These are phyloP conservation scores for Panopea generosa DNA, from an alignment of 2,888 invertebrate genomes.

Conservation along the genomic window DNA sequence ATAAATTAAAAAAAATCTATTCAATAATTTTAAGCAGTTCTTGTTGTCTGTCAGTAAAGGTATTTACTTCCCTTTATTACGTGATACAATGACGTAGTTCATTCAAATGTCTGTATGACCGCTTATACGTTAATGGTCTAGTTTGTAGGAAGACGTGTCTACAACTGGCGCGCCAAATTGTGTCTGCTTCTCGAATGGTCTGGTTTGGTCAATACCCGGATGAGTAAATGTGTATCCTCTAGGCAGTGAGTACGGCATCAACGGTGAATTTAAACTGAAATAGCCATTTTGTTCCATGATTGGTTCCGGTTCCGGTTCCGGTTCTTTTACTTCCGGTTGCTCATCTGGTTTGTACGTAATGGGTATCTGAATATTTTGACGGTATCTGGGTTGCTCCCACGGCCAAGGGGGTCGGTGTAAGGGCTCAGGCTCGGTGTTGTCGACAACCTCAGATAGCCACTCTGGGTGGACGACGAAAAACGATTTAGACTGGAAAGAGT, in stretches of 20 bases:
- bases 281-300: conserved; percentile 19
- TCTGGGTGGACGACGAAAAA: conserved; percentile 77
- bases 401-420: conserved; percentile 76
- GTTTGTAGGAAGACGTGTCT: conserved; percentile 47
- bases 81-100: no score
- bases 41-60: no score
- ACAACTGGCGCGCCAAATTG: conserved; percentile 54
- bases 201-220: conserved; percentile 52
- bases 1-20: no score
- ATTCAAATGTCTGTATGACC: no score
- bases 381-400: conserved; percentile 78
- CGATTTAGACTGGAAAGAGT: conserved; percentile 72
- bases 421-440: conserved; percentile 69
- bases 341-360: conserved; percentile 53
- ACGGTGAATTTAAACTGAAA: conserved; percentile 3
- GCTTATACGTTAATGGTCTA: conserved; percentile 43
- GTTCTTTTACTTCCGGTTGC: conserved; percentile 15
- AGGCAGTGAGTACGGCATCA: conserved; percentile 9
- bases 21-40: no score
- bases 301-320: conserved; percentile 8
- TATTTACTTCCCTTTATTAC: no score
- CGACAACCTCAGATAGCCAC: conserved; percentile 76
- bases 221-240: conserved; percentile 49
- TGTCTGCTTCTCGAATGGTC: conserved; percentile 54
- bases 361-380: conserved; percentile 71